Conservation (phyloP, 2,888 invertebrate genomes). For the Arge pagana region DNA sequence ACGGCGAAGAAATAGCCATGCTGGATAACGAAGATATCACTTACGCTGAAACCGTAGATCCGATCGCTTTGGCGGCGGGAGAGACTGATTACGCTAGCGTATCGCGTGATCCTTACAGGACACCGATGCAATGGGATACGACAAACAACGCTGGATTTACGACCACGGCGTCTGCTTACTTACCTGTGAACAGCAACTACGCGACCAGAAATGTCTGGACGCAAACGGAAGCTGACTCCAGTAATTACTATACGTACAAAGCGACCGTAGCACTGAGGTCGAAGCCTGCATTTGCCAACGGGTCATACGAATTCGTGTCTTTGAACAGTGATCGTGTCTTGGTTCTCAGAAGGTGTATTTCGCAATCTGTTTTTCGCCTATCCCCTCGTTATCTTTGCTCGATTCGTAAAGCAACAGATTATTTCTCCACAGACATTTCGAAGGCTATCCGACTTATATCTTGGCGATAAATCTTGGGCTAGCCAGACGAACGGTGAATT, state of each 20-base stretch:
- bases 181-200: conserved; percentile 40
- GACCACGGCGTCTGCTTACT: conserved; percentile 33
- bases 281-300: conserved; percentile 38
- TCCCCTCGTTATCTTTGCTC: not conserved
- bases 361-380: not conserved
- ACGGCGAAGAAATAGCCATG: conserved; percentile 54
- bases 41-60: conserved; percentile 42
- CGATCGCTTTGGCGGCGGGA: conserved; percentile 29
- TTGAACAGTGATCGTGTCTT: conserved; percentile 40
- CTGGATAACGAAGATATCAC: conserved; percentile 30
- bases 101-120: conserved; percentile 44
- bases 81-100: conserved; percentile 30
- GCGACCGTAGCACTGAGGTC: conserved; percentile 37
- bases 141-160: conserved; percentile 45
- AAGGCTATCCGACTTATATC: conserved; percentile 36
- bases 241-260: conserved; percentile 41
- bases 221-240: conserved; percentile 31
- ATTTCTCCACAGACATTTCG: conserved; percentile 34
- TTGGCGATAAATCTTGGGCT: conserved; percentile 40
- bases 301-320: conserved; percentile 38
- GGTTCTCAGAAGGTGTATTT: conserved; percentile 40
- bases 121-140: conserved; percentile 55
- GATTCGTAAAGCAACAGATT: not conserved
- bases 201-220: conserved; percentile 36
- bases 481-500: conserved; percentile 33